Evolutionary conservation across 2,888 invertebrate genomes (phyloP).

Genomic region (Pardosa pseudoannulata): DNA sequence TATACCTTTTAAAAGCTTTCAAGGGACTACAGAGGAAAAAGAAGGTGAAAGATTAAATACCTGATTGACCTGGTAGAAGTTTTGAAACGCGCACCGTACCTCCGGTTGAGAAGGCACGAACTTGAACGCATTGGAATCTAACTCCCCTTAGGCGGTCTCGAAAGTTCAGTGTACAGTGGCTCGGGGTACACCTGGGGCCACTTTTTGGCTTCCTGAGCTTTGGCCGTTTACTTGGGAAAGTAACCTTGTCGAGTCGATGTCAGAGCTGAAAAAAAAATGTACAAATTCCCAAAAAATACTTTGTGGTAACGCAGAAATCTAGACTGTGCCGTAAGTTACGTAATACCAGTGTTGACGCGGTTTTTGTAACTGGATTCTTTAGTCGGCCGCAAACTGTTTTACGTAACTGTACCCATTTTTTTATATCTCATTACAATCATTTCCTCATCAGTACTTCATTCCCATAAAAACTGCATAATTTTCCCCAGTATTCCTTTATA

Average conservation of each 20-base stretch:
- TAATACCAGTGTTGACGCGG: too few relatives aligned
- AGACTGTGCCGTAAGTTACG: too few relatives aligned
- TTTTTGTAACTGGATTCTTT: too few relatives aligned
- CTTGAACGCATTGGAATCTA: constrained; percentile 64
- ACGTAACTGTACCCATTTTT: too few relatives aligned
- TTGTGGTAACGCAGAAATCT: neutral
- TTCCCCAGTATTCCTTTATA: too few relatives aligned
- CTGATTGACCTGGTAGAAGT: constrained; percentile 56
- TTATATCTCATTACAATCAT: too few relatives aligned
- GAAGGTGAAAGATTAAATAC: constrained; percentile 60
- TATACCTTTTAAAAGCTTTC: constrained; percentile 30
- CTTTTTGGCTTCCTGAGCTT: constrained; percentile 32
- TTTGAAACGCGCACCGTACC: constrained; percentile 56
- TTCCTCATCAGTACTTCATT: too few relatives aligned
- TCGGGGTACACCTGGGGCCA: constrained; percentile 46
- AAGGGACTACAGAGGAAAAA: constrained; percentile 7
- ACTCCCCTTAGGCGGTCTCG: constrained; percentile 31
- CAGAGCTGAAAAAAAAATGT: neutral
- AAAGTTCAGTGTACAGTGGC: constrained; percentile 66
- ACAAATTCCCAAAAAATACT: neutral
- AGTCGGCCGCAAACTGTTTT: too few relatives aligned
- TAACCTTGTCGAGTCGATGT: constrained; percentile 22
- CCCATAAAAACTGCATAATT: too few relatives aligned
- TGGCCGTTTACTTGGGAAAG: constrained; percentile 52
- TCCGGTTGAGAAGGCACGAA: constrained; percentile 56